These are phyloP conservation scores for Dendroctonus valens DNA, from an alignment of 1,140 invertebrate genomes.

Conservation along the genomic window DNA sequence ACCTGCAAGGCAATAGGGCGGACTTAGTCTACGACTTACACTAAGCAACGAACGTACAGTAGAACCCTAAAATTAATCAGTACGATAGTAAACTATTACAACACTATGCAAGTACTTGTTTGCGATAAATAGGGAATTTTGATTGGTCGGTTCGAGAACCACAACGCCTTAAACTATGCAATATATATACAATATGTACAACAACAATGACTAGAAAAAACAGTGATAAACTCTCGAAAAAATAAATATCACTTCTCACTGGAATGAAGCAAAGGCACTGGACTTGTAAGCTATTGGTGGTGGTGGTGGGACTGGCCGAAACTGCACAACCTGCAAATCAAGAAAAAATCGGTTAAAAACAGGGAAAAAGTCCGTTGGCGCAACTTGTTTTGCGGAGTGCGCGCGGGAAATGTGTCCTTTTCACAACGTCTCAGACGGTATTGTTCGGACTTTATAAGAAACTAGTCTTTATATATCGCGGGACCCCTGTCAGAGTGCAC, in stretches of 20 bases:
- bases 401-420: constrained; percentile 28
- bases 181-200: constrained; percentile 45
- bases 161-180: constrained; percentile 30
- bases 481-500: constrained; percentile 39
- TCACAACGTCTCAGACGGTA: constrained; percentile 42
- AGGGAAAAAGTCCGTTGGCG: constrained; percentile 26
- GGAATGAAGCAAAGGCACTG: constrained; percentile 46
- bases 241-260: constrained; percentile 46
- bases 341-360: constrained; percentile 32
- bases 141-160: too few relatives aligned
- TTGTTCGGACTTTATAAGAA: constrained; percentile 39
- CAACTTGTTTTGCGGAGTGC: constrained; percentile 23
- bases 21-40: too few relatives aligned
- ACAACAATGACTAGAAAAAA: constrained; percentile 49
- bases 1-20: too few relatives aligned
- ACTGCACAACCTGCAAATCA: constrained; percentile 43
- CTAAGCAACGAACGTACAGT: too few relatives aligned
- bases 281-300: constrained; percentile 17
- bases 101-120: background rate
- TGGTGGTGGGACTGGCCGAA: constrained; percentile 38
- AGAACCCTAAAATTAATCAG: too few relatives aligned
- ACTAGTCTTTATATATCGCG: constrained; percentile 35
- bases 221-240: constrained; percentile 42
- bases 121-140: background rate
- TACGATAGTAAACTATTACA: too few relatives aligned